These are phyloP conservation scores for Hemistola chrysoprasaria DNA, from an alignment of 2,888 invertebrate genomes.

Conservation along the genomic window DNA sequence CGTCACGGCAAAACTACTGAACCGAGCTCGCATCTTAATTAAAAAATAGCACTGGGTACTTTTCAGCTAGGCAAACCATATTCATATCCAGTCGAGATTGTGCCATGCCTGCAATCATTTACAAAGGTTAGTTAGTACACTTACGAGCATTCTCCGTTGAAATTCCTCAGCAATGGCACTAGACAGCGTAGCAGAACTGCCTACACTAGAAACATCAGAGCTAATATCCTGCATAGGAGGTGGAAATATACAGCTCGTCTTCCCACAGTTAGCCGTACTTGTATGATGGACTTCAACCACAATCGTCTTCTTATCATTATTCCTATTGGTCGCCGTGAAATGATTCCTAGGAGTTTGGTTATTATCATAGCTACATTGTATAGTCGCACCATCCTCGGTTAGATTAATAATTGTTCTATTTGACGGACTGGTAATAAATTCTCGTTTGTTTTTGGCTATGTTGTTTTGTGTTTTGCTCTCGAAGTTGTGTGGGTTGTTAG, in stretches of 20 bases:
- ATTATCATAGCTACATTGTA: constrained; percentile 83
- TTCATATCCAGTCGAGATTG: too few relatives aligned
- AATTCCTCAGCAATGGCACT: constrained; percentile 79
- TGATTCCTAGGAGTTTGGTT: constrained; percentile 67
- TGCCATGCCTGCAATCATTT: too few relatives aligned
- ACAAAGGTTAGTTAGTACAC: constrained; percentile 20
- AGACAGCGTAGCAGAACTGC: constrained; percentile 68
- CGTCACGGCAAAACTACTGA: too few relatives aligned
- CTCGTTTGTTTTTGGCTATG: constrained; percentile 52
- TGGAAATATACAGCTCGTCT: constrained; percentile 54
- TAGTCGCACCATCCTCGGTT: constrained; percentile 87
- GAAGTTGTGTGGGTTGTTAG: constrained; percentile 72
- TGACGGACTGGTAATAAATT: constrained; percentile 68
- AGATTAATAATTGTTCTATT: constrained; percentile 89
- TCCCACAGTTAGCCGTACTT: constrained; percentile 55
- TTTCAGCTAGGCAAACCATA: too few relatives aligned
- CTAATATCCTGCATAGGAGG: constrained; percentile 51
- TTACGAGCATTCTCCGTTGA: constrained; percentile 66
- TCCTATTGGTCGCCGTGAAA: constrained; percentile 57
- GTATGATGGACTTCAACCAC: constrained; percentile 88
- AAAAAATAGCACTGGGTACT: too few relatives aligned
- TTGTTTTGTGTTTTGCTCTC: constrained; percentile 64
- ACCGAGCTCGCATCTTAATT: too few relatives aligned
- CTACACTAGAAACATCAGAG: constrained; percentile 58
- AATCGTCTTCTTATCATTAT: constrained; percentile 83